Conservation (phyloP, 2,113 vertebrate species). For the Silurus glanis region DNA sequence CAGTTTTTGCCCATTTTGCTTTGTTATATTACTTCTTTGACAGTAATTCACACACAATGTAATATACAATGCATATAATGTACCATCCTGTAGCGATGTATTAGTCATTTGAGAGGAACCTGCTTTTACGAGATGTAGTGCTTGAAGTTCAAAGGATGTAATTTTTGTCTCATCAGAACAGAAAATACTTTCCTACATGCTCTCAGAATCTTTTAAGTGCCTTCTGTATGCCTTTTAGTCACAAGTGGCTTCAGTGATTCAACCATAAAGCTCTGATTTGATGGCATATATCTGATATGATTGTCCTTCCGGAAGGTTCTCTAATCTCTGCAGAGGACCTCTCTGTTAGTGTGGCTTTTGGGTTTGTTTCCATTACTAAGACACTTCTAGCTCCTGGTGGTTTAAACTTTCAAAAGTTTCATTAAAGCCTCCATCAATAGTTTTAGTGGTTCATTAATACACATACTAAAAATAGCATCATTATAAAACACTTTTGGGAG, state of each 20-base stretch:
- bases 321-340: not conserved
- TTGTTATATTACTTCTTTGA: not conserved
- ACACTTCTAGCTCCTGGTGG: not conserved
- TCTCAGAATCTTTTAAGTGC: not conserved
- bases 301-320: not conserved
- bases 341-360: not conserved
- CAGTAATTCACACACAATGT: not conserved
- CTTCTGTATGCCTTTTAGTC: not conserved
- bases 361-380: not conserved
- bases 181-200: not conserved
- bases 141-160: not conserved
- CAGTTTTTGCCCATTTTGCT: not conserved
- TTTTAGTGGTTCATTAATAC: too few species aligned
- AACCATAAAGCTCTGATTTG: not conserved
- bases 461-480: too few species aligned
- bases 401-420: not conserved
- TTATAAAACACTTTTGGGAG: too few species aligned
- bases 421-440: too few species aligned
- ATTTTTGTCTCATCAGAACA: not conserved
- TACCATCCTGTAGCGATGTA: not conserved
- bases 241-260: not conserved
- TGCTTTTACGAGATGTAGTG: not conserved
- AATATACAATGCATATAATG: not conserved
- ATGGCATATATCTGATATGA: not conserved
- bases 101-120: not conserved